Base-by-base conservation (phyloP, 2,888 invertebrate genomes). In the Drosophila hamatofila region DNA sequence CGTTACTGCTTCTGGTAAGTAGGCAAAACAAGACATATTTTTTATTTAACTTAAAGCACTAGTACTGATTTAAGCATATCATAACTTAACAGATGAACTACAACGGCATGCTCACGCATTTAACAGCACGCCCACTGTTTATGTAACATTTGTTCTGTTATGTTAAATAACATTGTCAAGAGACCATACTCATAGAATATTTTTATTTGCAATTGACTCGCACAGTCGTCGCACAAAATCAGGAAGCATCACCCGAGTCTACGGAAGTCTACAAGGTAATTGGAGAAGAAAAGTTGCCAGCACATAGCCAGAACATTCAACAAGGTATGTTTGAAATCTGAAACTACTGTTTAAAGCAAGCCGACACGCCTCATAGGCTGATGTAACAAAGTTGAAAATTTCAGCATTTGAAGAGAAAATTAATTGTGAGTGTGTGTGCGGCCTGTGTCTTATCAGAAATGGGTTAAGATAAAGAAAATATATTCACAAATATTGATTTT, bases 211-310 rank as follows among this genome's bases (percentile, higher is more conserved):
- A 23, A 25, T 37, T 7, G 33, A 37, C n/a, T 66, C 57, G 23
- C 41, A 48, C 80, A 77, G 77, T 72, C 35, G 52, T 57, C 54
- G 42, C 64, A 44, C 65, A 51, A 55, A 64, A n/a, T 46, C 60
- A 65, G 30, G 59, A 69, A 37, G 30, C 56, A 18, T 3, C 27
- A 8, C 7, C 7, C 7, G 62, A 56, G 8, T 16, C 46, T 7
- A 14, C 78, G 37, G 91, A 91, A 30, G 52, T 91, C 16, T 91
- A 91, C 56, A 91, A 90, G 74, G 59, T 75, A 21, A 86, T 91
- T 64, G 55, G 79, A 0, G 91, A 91, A 58, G 91, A 91, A 44
- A 83, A 59, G 54, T 48, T 78, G 18, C 48, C 65, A 54, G 30
- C 63, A 18, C 57, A 57, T 42, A 65, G 51, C 42, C 30, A 59